A percentile compares a stretch with the other conserved stretches of the same genome.
These are phyloP conservation scores for Drosophila testacea DNA, from an alignment of 2,888 invertebrate species.

Conservation along the genomic window DNA sequence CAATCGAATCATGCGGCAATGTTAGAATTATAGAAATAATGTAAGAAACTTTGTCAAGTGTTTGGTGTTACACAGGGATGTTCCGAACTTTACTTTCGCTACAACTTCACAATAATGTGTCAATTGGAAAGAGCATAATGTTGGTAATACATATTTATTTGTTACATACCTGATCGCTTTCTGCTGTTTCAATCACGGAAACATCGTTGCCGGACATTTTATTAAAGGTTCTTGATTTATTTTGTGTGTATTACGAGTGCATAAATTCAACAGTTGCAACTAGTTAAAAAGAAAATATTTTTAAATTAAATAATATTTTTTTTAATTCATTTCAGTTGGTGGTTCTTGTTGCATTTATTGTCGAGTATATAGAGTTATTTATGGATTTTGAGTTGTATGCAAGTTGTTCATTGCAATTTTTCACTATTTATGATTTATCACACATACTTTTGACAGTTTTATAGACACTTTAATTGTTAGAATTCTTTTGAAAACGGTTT, in stretches of 20 bases:
- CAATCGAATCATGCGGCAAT: conserved; percentile 24
- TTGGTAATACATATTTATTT: not conserved
- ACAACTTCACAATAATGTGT: not conserved
- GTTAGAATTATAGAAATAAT: conserved; percentile 21
- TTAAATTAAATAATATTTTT: conserved; percentile 11
- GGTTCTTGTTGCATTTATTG: conserved; percentile 8
- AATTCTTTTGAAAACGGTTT: conserved; percentile 9
- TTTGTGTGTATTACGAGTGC: conserved; percentile 35
- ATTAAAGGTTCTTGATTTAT: conserved; percentile 19
- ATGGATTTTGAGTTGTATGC: not conserved
- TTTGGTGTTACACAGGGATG: not conserved
- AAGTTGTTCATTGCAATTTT: conserved; percentile 7
- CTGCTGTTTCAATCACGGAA: conserved; percentile 72
- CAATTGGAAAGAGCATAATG: not conserved
- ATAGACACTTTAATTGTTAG: conserved; percentile 6
- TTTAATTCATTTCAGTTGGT: not conserved
- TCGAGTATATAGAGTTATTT: conserved; percentile 14
- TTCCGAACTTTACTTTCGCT: not conserved
- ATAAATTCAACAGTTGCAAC: conserved; percentile 44
- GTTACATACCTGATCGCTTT: conserved; percentile 76
- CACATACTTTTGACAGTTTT: conserved; percentile 19
- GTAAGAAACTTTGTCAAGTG: conserved; percentile 10
- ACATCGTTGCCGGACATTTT: conserved; percentile 75
- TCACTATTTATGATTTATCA: conserved; percentile 46
- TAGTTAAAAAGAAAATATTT: conserved; percentile 29